Base-by-base conservation (phyloP, 1,140 invertebrate genomes). In the Charaxes varanes region DNA sequence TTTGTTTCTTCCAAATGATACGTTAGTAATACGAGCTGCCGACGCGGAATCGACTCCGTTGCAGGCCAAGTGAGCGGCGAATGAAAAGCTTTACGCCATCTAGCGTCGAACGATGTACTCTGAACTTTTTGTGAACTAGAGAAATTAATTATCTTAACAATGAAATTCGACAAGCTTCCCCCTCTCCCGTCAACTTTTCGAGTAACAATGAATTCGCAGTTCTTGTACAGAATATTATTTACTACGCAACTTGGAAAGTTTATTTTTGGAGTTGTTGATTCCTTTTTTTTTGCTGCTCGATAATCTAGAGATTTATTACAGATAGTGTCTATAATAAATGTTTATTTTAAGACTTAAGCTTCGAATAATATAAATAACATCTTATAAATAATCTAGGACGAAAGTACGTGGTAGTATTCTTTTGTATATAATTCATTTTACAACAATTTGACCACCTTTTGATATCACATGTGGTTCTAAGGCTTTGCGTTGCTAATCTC, bases 11-110 rank as follows among this genome's bases (percentile, higher is more conserved):
- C 43, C 32, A 32, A 42, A 37, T 37, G 33, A 49, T 54, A 49
- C 51, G 48, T 50, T 34, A 57, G 42, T 15, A 43, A 41, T 47
- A 41, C 26, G 30, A 42, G 41, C n/a, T n/a, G n/a, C 47, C 31
- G 34, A 37, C 26, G 31, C 27, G 24, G 28, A 34, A 34, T 46
- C 28, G 35, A 34, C 19, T 24, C 24, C 13, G 13, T n/a, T 35
- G 33, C 33, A 21, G 30, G 30, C 30, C 23, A 36, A 37, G 41
- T 44, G 33, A 44, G 17, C 33, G 43, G 35, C n/a, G 27, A 15
- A 32, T 4, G 21, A 14, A 28, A 40, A 28, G 36, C 22, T 40
- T 22, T 18, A 34, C 18, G 43, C 43, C 43, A 46, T 46, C 43
- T 46, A 40, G 35, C 34, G 24, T 16, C 32, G 24, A 42, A 19